Evolutionary conservation across 2,113 vertebrate genomes (phyloP), one percentile per base, ranked within the genome.

Genomic region (Labeo catla): DNA sequence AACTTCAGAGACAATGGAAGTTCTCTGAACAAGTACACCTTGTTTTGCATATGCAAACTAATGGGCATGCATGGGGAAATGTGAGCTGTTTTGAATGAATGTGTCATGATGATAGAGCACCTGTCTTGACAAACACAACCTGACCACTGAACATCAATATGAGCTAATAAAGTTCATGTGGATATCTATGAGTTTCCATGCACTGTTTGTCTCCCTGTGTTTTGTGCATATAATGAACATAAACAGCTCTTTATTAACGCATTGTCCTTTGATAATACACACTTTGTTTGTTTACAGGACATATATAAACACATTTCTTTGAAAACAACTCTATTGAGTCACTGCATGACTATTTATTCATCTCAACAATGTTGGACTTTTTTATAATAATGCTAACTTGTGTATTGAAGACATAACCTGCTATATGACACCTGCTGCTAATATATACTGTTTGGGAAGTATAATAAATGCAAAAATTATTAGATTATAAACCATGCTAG

Each of bases 11-110:
- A 21, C 66, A 70, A 4, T 19, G 16, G 36, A 21, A 21, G 36
- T 9, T 43, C 15, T 59, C 36, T 47, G 8, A 79, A 15, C 47
- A 74, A 49, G 77, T 61, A 47, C 23, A 79, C 23, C 4, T 13
- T 34, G n/a, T 84, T 86, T 86, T 86, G 70, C 87, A 86, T 81
- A 86, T 88, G 85, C 57, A 88, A 88, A 88, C 19, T 19, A 50
- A 16, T 59, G 9, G 52, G 16, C 5, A 12, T 9, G 23, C n/a
- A 66, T 28, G 7, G 43, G 8, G 4, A 81, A 80, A 59, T n/a
- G 4, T 54, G 36, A 28, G 45, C 28, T 76, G 0, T 47, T 81
- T 76, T 86, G 85, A 70, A 86, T 82, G 80, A 81, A 81, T 50
- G 61, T 81, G 80, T 81, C 80, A 34, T 50, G 13, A 81, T 65